Evolutionary conservation across 1,140 invertebrate genomes (phyloP).

Genomic region (Gonioctena quinquepunctata): DNA sequence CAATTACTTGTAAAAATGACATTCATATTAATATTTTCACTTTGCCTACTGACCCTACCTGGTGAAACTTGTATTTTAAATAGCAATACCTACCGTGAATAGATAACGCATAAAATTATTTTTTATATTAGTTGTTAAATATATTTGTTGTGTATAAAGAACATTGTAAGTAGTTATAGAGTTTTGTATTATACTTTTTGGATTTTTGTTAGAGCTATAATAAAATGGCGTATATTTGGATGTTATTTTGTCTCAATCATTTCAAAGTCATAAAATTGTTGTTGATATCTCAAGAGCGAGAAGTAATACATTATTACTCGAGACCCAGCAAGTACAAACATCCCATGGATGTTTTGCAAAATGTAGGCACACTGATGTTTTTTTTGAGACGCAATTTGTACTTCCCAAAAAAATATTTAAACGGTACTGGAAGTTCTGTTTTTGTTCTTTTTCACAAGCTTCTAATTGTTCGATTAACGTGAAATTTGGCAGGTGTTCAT

Average conservation of each 20-base stretch:
- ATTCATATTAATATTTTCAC: neutral
- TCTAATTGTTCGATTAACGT: too few relatives aligned
- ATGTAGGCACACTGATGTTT: too few relatives aligned
- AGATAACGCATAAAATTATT: conserved; percentile 12
- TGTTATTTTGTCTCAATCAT: conserved; percentile 47
- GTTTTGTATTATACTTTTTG: conserved; percentile 57
- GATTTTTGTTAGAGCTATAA: conserved; percentile 56
- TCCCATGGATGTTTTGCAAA: too few relatives aligned
- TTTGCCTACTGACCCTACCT: neutral
- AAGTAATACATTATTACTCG: too few relatives aligned
- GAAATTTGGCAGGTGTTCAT: too few relatives aligned
- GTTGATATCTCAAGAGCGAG: too few relatives aligned
- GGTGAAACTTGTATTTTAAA: conserved; percentile 3
- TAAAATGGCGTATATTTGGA: conserved; percentile 58
- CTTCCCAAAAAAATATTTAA: too few relatives aligned
- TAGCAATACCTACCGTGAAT: conserved; percentile 24
- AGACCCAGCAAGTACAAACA: too few relatives aligned
- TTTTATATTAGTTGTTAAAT: conserved; percentile 25
- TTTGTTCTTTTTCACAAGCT: too few relatives aligned
- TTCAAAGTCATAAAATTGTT: too few relatives aligned
- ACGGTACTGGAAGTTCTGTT: too few relatives aligned
- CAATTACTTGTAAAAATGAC: neutral
- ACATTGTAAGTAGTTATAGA: conserved; percentile 42
- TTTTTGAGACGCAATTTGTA: too few relatives aligned
- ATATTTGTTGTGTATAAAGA: conserved; percentile 54